phyloP scores from a whole-genome alignment of 2,888 invertebrate genomes.

The Linnaemya vulpina region DNA sequence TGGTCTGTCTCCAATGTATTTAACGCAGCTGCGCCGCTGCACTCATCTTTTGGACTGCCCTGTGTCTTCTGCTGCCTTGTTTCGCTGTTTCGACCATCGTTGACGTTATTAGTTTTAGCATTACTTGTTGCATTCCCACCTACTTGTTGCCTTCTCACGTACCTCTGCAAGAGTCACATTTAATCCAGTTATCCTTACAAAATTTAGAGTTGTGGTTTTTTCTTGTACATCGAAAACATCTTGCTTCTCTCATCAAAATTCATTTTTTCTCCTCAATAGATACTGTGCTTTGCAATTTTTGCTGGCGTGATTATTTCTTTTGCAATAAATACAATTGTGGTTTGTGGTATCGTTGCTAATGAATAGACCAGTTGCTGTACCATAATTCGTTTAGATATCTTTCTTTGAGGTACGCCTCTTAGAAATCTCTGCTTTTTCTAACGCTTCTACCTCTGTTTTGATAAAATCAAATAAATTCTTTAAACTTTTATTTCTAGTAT shows the following conservation, averaged over 20 bases:
- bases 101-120: no score
- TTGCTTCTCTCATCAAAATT: no score
- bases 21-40: constrained; percentile 25
- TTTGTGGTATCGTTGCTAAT: neutral
- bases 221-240: no score
- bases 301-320: no score
- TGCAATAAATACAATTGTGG: no score
- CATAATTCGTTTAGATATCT: neutral
- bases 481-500: neutral
- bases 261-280: no score
- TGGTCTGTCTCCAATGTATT: constrained; percentile 16
- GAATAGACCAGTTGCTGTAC: neutral
- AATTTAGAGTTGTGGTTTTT: no score
- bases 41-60: neutral
- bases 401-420: neutral
- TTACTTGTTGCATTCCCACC: no score
- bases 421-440: neutral
- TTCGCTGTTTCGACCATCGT: constrained; percentile 16
- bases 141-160: no score
- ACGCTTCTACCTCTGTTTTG: constrained; percentile 6
- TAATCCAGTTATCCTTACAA: no score
- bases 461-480: constrained; percentile 28
- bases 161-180: no score
- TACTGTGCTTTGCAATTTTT: no score
- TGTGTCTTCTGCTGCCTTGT: constrained; percentile 7